These are phyloP conservation scores for Formicarius rufipectus DNA, from an alignment of 2,113 vertebrate species.

Conservation along the genomic window DNA sequence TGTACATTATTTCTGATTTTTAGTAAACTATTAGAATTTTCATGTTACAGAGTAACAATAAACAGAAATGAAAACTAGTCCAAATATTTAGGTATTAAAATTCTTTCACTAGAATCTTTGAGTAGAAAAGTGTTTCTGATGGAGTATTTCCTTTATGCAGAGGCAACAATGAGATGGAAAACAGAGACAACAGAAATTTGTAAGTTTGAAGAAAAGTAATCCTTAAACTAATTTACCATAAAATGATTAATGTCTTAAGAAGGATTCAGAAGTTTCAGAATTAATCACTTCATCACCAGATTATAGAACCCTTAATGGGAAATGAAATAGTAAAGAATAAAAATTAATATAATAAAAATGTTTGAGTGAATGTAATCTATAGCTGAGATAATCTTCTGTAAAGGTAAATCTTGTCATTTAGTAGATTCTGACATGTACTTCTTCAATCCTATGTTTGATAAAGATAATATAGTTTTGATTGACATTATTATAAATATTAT, in stretches of 20 bases:
- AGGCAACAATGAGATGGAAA: constrained; percentile 53
- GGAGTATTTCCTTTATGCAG: constrained; percentile 59
- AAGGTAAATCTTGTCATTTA: neutral
- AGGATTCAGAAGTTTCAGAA: constrained; percentile 46
- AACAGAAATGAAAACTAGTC: neutral
- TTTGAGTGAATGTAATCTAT: neutral
- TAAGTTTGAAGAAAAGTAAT: constrained; percentile 31
- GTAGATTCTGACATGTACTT: neutral
- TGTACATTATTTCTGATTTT: neutral
- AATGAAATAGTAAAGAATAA: constrained; percentile 36
- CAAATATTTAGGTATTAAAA: constrained; percentile 1
- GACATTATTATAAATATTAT: neutral
- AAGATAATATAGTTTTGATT: neutral
- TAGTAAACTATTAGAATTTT: neutral
- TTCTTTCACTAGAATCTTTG: constrained; percentile 29
- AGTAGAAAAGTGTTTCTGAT: constrained; percentile 55
- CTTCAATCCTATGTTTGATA: neutral
- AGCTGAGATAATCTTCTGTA: neutral
- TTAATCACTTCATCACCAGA: constrained; percentile 60
- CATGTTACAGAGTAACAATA: neutral
- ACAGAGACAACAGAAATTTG: constrained; percentile 50
- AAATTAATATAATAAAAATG: neutral
- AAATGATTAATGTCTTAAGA: constrained; percentile 56
- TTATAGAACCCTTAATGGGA: constrained; percentile 3
- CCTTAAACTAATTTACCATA: constrained; percentile 53